Percentiles rank a stretch among this genome's conserved stretches.
Evolutionary conservation across 2,797 vertebrate genomes (phyloP).

Genomic region (Limnodromus scolopaceus): DNA sequence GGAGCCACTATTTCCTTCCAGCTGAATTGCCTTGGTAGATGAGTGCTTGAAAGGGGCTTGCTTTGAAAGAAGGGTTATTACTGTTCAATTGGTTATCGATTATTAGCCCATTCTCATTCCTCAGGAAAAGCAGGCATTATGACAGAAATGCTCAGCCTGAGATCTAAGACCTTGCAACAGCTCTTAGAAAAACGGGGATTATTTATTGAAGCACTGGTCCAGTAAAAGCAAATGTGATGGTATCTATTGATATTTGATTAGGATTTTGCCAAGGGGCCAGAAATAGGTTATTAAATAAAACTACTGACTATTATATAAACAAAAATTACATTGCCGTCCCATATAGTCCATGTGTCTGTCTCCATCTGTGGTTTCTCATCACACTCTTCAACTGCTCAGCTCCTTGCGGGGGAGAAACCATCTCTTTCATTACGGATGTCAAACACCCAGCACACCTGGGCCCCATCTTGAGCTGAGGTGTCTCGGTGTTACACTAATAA

Average conservation of each 20-base stretch:
- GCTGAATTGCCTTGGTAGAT: background rate
- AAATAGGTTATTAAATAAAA: background rate
- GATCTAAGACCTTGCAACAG: background rate
- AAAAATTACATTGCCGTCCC: background rate
- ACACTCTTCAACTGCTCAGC: background rate
- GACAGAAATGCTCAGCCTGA: background rate
- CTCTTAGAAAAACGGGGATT: background rate
- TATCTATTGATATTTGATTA: conserved; percentile 32
- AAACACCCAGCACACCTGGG: background rate
- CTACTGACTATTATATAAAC: background rate
- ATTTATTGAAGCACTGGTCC: background rate
- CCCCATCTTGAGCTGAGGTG: background rate
- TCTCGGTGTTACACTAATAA: background rate
- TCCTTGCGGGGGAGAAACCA: background rate
- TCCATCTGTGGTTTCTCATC: background rate
- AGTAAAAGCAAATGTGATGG: background rate
- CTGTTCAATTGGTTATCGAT: conserved; percentile 38
- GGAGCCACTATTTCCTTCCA: background rate
- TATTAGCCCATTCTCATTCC: background rate
- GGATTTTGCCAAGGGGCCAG: background rate
- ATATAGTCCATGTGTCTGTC: background rate
- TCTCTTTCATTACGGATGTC: background rate
- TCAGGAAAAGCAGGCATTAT: background rate
- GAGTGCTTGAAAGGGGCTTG: background rate
- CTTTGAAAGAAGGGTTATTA: background rate